Base-by-base conservation (phyloP, 2,888 invertebrate genomes). In the Cybosia mesomella region DNA sequence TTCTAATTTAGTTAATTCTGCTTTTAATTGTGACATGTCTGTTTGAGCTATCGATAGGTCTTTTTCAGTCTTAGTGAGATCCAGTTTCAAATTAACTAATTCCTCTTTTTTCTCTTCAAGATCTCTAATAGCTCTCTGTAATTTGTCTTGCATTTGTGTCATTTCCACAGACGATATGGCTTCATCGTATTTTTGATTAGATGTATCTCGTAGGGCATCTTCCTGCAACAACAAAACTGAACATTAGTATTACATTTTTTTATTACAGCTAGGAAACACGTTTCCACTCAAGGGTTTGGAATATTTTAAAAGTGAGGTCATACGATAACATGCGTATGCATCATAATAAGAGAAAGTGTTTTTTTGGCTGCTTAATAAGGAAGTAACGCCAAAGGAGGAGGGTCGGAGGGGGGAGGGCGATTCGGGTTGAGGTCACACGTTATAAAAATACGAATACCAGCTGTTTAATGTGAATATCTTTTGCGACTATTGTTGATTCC, bases 401-500 rank as follows among this genome's bases (percentile, higher is more conserved):
- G 43, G 43, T 18, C 34, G 5, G 7, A 18, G 18, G 8, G 49
- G 8, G n/a, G n/a, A 9, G 49, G 18, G 11, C n/a, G 11, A 32
- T 5, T 10, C 3, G 15, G 39, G 13, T 15, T 3, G 39, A 8
- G 18, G n/a, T n/a, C 28, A 21, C 49, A 62, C n/a, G 2, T 64
- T 54, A 49, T 34, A 34, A 63, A 36, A 39, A 66, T 64, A 68
- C 22, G 81, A 82, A 80, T 95, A 96, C 96, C 95, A 96, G 91
- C 91, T 96, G 96, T 81, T 96, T 95, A 76, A 96, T 95, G 86
- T 96, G 95, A 83, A 92, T 93, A 79, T 96, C 95, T 93, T 96
- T 96, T 53, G 95, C 95, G 68, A 95, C 92, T 85, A 96, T 91
- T 68, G 94, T 95, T 70, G 94, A 95, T 89, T 96, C 96, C 89